Percentiles rank a stretch among this genome's conserved stretches.
These are phyloP conservation scores for Platysteira castanea DNA, from an alignment of 2,113 vertebrate genomes.

Conservation along the genomic window DNA sequence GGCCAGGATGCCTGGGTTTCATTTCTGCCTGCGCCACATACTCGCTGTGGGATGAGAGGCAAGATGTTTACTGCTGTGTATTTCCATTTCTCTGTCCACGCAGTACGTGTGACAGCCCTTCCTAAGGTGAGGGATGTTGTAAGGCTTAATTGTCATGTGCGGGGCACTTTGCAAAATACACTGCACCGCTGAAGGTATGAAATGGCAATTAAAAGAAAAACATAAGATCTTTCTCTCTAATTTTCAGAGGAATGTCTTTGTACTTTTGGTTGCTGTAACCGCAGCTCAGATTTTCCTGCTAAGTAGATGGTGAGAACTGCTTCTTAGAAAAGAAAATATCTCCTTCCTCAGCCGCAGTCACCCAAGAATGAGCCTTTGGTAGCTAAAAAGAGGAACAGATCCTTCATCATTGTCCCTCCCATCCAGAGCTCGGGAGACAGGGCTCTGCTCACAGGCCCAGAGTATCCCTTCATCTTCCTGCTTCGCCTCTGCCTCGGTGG, in stretches of 20 bases:
- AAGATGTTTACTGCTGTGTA: neutral
- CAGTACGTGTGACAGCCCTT: neutral
- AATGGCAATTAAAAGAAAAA: constrained; percentile 36
- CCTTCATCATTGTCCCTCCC: neutral
- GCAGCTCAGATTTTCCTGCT: neutral
- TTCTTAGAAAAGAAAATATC: neutral
- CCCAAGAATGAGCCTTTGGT: neutral
- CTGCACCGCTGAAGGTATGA: neutral
- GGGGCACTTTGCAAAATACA: neutral
- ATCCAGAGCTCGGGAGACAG: neutral
- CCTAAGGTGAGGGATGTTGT: neutral
- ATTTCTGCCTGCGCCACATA: neutral
- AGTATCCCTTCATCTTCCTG: neutral
- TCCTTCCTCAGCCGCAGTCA: neutral
- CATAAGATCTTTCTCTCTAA: constrained; percentile 24
- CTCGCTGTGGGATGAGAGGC: neutral
- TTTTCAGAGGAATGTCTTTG: constrained; percentile 46
- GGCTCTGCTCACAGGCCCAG: neutral
- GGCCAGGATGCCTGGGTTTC: neutral
- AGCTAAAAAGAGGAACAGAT: neutral
- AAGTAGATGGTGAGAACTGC: neutral
- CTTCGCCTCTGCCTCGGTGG: neutral
- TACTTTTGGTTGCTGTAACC: neutral
- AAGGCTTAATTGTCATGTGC: neutral
- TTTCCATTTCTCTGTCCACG: neutral